Percentiles rank a stretch among this genome's conserved stretches.
Conservation (phyloP, 2,888 invertebrate genomes). For the Molorchus minor region DNA sequence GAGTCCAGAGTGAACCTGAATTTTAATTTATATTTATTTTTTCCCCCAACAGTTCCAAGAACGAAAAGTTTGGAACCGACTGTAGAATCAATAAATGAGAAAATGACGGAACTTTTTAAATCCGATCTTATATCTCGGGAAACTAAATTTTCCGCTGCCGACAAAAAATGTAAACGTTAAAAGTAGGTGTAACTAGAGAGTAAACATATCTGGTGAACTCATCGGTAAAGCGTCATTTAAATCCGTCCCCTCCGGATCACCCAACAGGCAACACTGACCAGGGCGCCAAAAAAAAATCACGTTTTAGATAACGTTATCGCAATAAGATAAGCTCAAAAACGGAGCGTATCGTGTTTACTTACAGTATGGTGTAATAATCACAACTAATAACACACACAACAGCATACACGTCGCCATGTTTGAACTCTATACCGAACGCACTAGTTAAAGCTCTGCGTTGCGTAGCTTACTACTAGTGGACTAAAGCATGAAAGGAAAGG, state of each 20-base stretch:
- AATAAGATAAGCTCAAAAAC: background rate
- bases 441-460: background rate
- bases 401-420: conserved; percentile 11
- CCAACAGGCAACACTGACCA: background rate
- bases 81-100: background rate
- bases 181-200: conserved; percentile 19
- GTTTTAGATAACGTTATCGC: background rate
- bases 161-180: background rate
- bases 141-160: background rate
- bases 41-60: too few relatives aligned
- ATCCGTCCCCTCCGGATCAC: too few relatives aligned
- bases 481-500: too few relatives aligned
- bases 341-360: conserved; percentile 8
- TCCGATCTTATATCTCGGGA: background rate
- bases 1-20: too few relatives aligned
- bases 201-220: background rate
- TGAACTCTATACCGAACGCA: conserved; percentile 5
- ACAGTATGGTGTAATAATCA: conserved; percentile 9
- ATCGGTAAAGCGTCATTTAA: conserved; percentile 13
- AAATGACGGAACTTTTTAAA: background rate
- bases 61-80: background rate
- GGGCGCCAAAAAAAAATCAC: background rate
- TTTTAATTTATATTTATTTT: too few relatives aligned
- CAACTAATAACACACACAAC: background rate
- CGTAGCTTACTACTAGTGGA: conserved; percentile 6